phyloP scores from a whole-genome alignment of 2,888 invertebrate species.

The Erynnis tages region DNA sequence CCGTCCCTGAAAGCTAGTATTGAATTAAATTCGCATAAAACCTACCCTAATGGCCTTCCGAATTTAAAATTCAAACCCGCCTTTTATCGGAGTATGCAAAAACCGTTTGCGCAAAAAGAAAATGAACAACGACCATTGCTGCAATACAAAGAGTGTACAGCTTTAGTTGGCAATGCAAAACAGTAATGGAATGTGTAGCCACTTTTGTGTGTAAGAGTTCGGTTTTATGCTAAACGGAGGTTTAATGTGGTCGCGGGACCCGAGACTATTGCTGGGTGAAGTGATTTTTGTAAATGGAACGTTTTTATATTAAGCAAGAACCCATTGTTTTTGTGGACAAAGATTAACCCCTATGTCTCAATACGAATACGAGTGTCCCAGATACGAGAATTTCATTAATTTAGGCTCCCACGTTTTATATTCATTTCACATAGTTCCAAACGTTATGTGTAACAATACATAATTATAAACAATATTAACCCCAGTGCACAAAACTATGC shows the following conservation, averaged over 20 bases:
- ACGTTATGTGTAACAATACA: too few relatives aligned
- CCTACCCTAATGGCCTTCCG: constrained; percentile 4
- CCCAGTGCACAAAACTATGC: constrained; percentile 3
- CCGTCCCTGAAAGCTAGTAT: constrained; percentile 1
- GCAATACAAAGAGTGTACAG: neutral
- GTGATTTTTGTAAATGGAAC: neutral
- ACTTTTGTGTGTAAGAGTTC: neutral
- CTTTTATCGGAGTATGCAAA: constrained; percentile 11
- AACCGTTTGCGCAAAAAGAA: neutral
- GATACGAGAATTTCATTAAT: too few relatives aligned
- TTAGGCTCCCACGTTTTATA: too few relatives aligned
- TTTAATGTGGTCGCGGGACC: neutral
- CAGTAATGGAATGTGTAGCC: neutral
- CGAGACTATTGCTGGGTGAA: neutral
- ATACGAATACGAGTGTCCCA: too few relatives aligned
- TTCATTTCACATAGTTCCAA: too few relatives aligned
- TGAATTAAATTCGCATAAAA: constrained; percentile 15
- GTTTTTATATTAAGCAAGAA: neutral
- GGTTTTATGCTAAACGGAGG: neutral
- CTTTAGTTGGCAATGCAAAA: neutral
- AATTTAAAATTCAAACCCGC: constrained; percentile 15
- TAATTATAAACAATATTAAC: neutral
- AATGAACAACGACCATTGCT: neutral
- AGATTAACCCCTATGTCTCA: too few relatives aligned
- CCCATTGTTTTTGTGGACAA: too few relatives aligned